Base-by-base conservation (phyloP, 2,797 vertebrate genomes). In the Sebastes minor region DNA sequence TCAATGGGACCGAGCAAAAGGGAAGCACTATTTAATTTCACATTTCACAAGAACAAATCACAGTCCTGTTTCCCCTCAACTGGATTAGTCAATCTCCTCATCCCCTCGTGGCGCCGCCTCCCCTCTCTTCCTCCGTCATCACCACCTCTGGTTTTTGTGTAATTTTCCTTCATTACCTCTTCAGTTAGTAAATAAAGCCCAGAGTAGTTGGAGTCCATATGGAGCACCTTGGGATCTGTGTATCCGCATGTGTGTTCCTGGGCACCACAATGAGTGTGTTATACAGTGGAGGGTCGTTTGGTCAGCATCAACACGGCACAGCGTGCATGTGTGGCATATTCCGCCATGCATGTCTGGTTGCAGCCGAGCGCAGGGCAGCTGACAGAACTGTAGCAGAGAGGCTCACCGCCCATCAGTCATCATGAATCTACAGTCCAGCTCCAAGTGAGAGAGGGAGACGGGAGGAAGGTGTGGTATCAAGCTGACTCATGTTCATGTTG, bases 161-260 rank as follows among this genome's bases (percentile, higher is more conserved):
- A 70, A 85, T 83, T 91, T 89, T 83, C 81, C 76, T 83, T 88
- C 67, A 84, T 91, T 87, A 74, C 75, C 65, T 86, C 78, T 70
- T 73, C 46, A 71, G 74, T 89, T 73, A 28, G 76, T 86, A 88
- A 88, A 88, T 87, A 86, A 88, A 91, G 60, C 68, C 64, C 13
- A 4, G 74, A 84, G 86, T 46, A 62, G 28, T 73, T 62, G 22
- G 56, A 73, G 49, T 30, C 78, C 82, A 76, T 32, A 59, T 68
- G 79, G 74, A 88, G 60, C 9, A 22, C 63, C 49, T n/a, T 25
- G 70, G 74, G 73, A 76, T 69, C 35, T 65, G 63, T 16, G 33
- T 73, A 25, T 46, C 27, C 32, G 56, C 25, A 23, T 28, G 22
- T 79, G 69, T 46, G 75, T 46, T 63, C 23, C 56, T 76, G 66